Percentiles rank a stretch among this genome's conserved stretches.
phyloP scores from a whole-genome alignment of 1,140 invertebrate genomes.

The Caenorhabditis remanei region DNA sequence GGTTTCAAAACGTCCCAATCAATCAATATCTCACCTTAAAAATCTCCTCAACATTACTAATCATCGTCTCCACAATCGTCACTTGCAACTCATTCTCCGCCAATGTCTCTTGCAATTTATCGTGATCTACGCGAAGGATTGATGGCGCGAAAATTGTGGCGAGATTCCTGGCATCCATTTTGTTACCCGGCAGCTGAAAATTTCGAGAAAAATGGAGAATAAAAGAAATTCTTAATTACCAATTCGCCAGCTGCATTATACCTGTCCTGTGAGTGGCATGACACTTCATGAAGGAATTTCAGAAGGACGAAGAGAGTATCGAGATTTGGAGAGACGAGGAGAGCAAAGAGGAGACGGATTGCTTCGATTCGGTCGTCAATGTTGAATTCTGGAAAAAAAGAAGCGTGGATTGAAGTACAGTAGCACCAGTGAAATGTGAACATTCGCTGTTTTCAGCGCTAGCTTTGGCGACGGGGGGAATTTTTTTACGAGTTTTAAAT shows the following conservation, averaged over 20 bases:
- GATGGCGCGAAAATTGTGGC: conserved; percentile 65
- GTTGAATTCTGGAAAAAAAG: conserved; percentile 58
- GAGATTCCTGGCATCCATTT: conserved; percentile 64
- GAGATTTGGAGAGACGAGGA: conserved; percentile 56
- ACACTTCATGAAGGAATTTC: conserved; percentile 61
- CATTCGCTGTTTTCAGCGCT: too few species aligned
- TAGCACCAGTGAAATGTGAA: too few species aligned
- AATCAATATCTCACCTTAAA: conserved; percentile 39
- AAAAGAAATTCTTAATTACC: too few species aligned
- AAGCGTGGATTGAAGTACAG: not conserved
- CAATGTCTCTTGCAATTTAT: conserved; percentile 56
- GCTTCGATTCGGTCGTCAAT: conserved; percentile 58
- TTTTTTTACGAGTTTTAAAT: too few species aligned
- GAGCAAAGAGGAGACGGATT: conserved; percentile 52
- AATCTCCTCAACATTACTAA: conserved; percentile 62
- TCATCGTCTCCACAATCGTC: conserved; percentile 62
- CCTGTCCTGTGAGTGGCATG: conserved; percentile 27
- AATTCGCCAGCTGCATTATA: conserved; percentile 14
- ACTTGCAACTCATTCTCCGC: conserved; percentile 60
- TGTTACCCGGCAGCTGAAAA: conserved; percentile 63
- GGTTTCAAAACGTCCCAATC: too few species aligned
- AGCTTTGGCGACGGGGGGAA: too few species aligned
- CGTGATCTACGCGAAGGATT: conserved; percentile 60
- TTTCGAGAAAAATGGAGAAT: too few species aligned
- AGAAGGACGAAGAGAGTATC: conserved; percentile 60